Percentiles rank a stretch among this genome's conserved stretches.
Evolutionary conservation across 2,797 vertebrate genomes (phyloP).

Genomic region (Anguilla obscura): DNA sequence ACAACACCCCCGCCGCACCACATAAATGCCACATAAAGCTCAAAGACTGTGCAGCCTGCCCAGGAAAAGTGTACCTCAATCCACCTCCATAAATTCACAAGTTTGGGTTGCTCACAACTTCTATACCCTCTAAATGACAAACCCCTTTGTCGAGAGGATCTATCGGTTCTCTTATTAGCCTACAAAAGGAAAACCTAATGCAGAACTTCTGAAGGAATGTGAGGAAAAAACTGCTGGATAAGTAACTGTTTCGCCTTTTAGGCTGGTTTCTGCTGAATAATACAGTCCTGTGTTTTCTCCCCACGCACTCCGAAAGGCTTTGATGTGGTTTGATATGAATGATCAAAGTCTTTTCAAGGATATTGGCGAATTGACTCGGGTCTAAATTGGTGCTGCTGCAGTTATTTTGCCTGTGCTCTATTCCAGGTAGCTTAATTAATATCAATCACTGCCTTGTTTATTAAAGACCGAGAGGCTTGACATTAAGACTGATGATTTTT

Average conservation of each 20-base stretch:
- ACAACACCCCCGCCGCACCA: neutral
- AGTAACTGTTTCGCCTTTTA: neutral
- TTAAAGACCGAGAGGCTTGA: constrained; percentile 59
- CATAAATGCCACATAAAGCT: neutral
- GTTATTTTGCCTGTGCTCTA: constrained; percentile 69
- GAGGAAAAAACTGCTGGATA: neutral
- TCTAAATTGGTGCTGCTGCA: constrained; percentile 53
- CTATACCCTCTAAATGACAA: neutral
- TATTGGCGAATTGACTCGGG: constrained; percentile 51
- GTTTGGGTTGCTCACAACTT: neutral
- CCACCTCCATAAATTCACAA: neutral
- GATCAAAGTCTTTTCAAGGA: constrained; percentile 54
- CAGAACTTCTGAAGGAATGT: neutral
- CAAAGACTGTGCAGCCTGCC: neutral
- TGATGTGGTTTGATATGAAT: constrained; percentile 48
- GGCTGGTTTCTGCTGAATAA: neutral
- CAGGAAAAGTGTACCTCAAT: neutral
- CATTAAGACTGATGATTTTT: constrained; percentile 61
- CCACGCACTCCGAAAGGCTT: constrained; percentile 48
- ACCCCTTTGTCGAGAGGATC: neutral
- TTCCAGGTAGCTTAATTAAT: constrained; percentile 69
- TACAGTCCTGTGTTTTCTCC: constrained; percentile 25
- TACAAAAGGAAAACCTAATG: neutral
- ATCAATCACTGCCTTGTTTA: constrained; percentile 75
- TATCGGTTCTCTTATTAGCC: neutral